These are phyloP conservation scores for Raja brachyura DNA, from an alignment of 2,113 vertebrate genomes.

Conservation along the genomic window DNA sequence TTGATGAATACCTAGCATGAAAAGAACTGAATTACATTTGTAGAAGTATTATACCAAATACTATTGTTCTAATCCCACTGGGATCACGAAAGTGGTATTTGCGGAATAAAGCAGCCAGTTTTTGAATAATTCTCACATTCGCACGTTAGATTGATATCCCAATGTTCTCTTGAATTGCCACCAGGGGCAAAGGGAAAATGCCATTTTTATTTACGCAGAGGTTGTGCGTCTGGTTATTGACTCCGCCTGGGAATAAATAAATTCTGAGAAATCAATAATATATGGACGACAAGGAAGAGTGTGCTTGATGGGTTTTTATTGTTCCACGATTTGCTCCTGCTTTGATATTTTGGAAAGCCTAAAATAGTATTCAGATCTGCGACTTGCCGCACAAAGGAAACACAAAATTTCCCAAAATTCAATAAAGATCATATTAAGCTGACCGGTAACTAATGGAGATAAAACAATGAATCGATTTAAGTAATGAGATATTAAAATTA, in stretches of 20 bases:
- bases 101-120: neutral
- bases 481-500: neutral
- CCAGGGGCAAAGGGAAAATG: neutral
- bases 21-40: neutral
- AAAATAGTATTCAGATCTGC: neutral
- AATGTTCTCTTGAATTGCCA: neutral
- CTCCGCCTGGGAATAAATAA: neutral
- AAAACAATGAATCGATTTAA: neutral
- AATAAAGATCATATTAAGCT: neutral
- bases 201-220: neutral
- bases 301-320: neutral
- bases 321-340: neutral
- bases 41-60: neutral
- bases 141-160: neutral
- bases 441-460: neutral
- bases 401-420: neutral
- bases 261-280: neutral
- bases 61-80: neutral
- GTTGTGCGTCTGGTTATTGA: neutral
- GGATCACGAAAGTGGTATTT: conserved; percentile 4
- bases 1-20: neutral
- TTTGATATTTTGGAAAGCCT: neutral
- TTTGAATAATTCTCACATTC: neutral
- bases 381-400: neutral
- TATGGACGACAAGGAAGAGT: neutral